Evolutionary conservation across 2,797 vertebrate species (phyloP).

Genomic region (Masticophis lateralis): DNA sequence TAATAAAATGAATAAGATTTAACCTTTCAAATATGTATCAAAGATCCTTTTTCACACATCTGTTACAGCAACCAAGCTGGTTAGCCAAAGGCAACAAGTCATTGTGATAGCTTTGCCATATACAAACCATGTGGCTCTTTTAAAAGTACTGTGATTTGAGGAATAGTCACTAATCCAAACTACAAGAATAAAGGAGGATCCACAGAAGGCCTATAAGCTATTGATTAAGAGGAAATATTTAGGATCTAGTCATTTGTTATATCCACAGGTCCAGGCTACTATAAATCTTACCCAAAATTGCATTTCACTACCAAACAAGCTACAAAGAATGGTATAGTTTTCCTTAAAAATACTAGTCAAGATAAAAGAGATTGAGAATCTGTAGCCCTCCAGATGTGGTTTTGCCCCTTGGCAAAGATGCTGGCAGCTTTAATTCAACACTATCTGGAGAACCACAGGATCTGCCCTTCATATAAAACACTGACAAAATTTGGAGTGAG

Average conservation of each 20-base stretch:
- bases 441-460: neutral
- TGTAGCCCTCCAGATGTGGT: neutral
- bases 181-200: neutral
- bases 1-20: conserved; percentile 65
- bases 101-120: neutral
- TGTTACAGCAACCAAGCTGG: conserved; percentile 20
- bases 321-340: neutral
- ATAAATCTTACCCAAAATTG: neutral
- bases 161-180: neutral
- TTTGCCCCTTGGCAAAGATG: neutral
- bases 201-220: neutral
- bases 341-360: neutral
- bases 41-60: conserved; percentile 21
- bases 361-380: neutral
- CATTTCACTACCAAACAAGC: neutral
- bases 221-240: neutral
- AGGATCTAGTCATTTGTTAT: neutral
- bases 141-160: neutral
- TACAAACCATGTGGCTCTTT: neutral
- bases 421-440: neutral
- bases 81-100: conserved; percentile 7
- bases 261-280: neutral
- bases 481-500: neutral
- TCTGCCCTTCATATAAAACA: neutral
- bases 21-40: conserved; percentile 56